Evolutionary conservation across 2,797 vertebrate species (phyloP).

Genomic region (Anableps anableps): DNA sequence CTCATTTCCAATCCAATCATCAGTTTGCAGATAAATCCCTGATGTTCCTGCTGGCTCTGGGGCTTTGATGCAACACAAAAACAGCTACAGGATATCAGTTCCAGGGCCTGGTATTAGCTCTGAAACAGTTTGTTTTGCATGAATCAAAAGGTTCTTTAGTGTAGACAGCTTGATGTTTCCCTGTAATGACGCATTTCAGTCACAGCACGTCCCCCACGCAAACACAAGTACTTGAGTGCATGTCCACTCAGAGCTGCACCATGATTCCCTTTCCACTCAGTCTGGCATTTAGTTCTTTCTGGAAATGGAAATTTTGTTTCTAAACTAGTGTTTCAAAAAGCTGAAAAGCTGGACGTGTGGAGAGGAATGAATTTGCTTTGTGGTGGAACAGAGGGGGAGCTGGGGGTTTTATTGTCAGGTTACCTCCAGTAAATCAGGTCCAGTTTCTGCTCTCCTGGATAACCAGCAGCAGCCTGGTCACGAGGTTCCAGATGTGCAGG

Average conservation of each 20-base stretch:
- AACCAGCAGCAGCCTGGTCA: no score
- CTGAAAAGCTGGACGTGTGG: neutral
- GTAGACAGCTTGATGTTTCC: no score
- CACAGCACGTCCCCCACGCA: neutral
- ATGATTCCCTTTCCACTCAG: neutral
- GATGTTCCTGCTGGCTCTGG: slow-evolving; percentile 7
- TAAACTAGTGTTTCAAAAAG: neutral
- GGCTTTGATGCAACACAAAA: neutral
- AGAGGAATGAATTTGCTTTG: neutral
- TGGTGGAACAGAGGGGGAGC: neutral
- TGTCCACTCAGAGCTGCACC: neutral
- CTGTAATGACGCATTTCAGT: neutral
- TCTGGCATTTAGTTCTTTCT: neutral
- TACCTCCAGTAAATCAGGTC: neutral
- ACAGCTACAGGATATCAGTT: neutral
- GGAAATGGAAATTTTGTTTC: neutral
- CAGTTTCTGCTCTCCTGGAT: neutral
- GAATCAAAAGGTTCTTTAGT: neutral
- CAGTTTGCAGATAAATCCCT: slow-evolving; percentile 8
- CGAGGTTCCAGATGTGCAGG: no score
- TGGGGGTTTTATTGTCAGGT: neutral
- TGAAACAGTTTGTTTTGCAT: neutral
- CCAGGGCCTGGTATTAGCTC: no score
- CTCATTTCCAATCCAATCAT: slow-evolving; percentile 3
- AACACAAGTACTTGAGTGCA: neutral